Percentiles rank a stretch among this genome's conserved stretches.
Conservation (phyloP, 2,888 invertebrate genomes). For the Operophtera brumata region DNA sequence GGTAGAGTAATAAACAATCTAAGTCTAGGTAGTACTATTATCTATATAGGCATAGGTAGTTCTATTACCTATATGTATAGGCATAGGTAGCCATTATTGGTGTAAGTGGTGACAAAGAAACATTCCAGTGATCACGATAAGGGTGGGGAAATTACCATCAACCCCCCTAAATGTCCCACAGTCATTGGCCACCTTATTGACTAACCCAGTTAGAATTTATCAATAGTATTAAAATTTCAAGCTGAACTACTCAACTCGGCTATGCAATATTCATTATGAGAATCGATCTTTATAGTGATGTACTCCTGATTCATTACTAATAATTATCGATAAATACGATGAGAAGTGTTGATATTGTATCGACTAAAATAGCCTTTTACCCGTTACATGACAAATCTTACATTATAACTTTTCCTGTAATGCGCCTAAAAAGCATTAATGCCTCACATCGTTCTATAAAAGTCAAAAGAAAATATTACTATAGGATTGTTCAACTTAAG, state of each 20-base stretch:
- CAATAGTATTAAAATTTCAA: constrained; percentile 28
- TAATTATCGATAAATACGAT: constrained; percentile 5
- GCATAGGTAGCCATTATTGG: too few species aligned
- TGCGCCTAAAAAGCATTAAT: too few species aligned
- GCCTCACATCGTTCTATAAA: too few species aligned
- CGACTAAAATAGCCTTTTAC: not conserved
- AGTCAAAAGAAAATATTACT: not conserved
- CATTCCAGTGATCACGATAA: constrained; percentile 10
- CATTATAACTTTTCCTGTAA: too few species aligned
- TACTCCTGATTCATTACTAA: constrained; percentile 28
- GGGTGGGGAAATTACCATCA: constrained; percentile 9
- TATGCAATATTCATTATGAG: constrained; percentile 37
- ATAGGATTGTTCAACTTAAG: not conserved
- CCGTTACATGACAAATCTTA: too few species aligned
- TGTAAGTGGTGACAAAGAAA: too few species aligned
- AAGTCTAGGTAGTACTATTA: too few species aligned
- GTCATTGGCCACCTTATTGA: not conserved
- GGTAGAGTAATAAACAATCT: too few species aligned
- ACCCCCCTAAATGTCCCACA: constrained; percentile 12
- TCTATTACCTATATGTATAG: too few species aligned
- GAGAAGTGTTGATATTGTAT: not conserved
- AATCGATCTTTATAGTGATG: constrained; percentile 36
- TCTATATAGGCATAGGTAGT: too few species aligned
- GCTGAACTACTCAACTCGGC: constrained; percentile 18
- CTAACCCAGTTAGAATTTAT: constrained; percentile 25